Base-by-base conservation (phyloP, 1,140 invertebrate genomes). In the Vollenhovia emeryi region DNA sequence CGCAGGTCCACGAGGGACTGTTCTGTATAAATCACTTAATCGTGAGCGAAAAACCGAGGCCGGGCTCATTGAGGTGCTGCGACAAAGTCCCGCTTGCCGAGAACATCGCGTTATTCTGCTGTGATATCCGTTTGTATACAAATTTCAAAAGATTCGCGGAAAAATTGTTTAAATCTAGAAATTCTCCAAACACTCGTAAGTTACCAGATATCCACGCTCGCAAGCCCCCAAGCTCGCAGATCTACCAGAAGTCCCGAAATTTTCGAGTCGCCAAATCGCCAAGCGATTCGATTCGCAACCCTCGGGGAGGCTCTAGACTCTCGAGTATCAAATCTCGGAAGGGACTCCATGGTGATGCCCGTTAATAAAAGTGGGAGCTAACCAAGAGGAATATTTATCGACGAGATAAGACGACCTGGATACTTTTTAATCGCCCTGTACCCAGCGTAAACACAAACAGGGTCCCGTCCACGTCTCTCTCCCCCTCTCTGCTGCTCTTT, bases 361-460 rank as follows among this genome's bases (percentile, higher is more conserved):
- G 21, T 5, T 62, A 76, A 76, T 43, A 60, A 48, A 66, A 78
- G 15, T 78, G 43, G n/a, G 13, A n/a, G 36, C 5, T 18, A 71
- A 5, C 15, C 52, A 21, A 83, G 24, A 40, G 33, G n/a, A 62
- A 62, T 50, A 62, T 71, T 57, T 30, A 66, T 57, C 24, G 48
- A 57, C 7, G 52, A 33, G 21, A 52, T 71, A 71, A 71, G 69
- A 57, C 50, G 66, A 73, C 21, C 36, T 15, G 48, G 36, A 36
- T 80, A 84, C 57, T 90, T 88, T 90, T 83, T 64, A 87, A 84
- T 87, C 89, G 87, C 36, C 84, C 75, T 55, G 59, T 78, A 78
- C 86, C 68, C 71, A 66, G 45, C 59, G 43, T 45, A 43, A 57
- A 66, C 36, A 24, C 62, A 66, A 66, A 66, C 62, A 45, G 13